These are phyloP conservation scores for Pachyrhynchus sulphureomaculatus DNA, from an alignment of 1,140 invertebrate genomes.

Conservation along the genomic window DNA sequence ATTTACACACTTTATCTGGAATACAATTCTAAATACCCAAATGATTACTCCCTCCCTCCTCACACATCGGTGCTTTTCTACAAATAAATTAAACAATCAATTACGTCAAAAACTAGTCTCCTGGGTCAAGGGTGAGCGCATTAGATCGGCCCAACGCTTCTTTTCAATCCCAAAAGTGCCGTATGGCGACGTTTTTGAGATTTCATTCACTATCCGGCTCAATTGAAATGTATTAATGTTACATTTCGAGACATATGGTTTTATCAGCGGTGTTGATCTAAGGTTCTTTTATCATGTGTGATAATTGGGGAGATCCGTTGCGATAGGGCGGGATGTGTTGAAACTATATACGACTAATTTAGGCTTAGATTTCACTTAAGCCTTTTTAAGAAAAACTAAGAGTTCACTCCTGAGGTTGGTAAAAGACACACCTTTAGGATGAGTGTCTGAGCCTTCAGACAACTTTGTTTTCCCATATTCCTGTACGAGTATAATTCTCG, in stretches of 20 bases:
- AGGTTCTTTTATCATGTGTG: constrained; percentile 7
- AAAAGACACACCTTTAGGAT: too few species aligned
- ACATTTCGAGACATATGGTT: constrained; percentile 27
- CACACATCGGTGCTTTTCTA: not conserved
- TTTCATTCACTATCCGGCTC: not conserved
- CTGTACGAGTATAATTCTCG: too few species aligned
- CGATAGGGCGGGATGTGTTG: too few species aligned
- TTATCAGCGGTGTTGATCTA: not conserved
- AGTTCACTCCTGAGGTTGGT: too few species aligned
- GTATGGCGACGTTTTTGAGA: constrained; percentile 27
- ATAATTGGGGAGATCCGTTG: not conserved
- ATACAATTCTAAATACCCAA: constrained; percentile 1
- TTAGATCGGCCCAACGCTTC: constrained; percentile 29
- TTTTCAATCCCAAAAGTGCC: constrained; percentile 29
- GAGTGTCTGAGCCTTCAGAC: too few species aligned
- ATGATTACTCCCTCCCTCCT: not conserved
- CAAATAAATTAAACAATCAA: constrained; percentile 33
- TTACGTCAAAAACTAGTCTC: constrained; percentile 28
- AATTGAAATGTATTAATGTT: constrained; percentile 12
- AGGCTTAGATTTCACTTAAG: too few species aligned
- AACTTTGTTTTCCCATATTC: too few species aligned
- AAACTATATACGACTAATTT: too few species aligned
- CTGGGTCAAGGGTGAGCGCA: constrained; percentile 11
- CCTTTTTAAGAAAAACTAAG: too few species aligned
- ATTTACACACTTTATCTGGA: too few species aligned